These are phyloP conservation scores for Syrmaticus mikado DNA, from an alignment of 2,113 vertebrate species.

Conservation along the genomic window DNA sequence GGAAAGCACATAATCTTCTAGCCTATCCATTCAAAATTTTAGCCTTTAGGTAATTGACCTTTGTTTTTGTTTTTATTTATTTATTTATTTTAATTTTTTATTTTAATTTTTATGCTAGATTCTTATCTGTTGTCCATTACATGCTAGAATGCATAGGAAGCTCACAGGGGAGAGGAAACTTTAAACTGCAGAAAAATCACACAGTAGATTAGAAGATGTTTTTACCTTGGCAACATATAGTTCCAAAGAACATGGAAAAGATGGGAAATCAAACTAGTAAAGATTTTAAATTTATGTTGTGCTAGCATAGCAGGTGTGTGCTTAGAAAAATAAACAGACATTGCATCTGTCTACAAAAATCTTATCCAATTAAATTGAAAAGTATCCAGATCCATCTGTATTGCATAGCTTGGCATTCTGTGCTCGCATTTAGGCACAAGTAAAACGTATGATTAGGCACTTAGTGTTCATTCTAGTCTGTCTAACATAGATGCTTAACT, in stretches of 20 bases:
- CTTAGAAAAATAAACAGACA: conserved; percentile 16
- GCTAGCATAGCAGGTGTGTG: background rate
- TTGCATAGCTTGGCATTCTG: background rate
- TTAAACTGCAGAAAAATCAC: background rate
- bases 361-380: background rate
- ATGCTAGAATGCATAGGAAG: background rate
- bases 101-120: background rate
- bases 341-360: background rate
- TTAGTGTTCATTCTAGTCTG: background rate
- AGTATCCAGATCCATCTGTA: background rate
- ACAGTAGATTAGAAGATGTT: background rate
- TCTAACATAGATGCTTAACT: background rate
- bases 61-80: too few relatives aligned
- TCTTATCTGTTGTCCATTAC: background rate
- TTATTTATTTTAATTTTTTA: too few relatives aligned
- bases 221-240: background rate
- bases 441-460: background rate
- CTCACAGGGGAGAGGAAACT: background rate
- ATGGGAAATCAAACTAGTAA: background rate
- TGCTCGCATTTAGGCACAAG: background rate
- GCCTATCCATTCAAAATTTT: background rate
- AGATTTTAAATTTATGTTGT: background rate
- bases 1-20: background rate
- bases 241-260: background rate
- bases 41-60: background rate